Conservation (phyloP, 2,888 invertebrate species). For the Zygogramma bicolorata region DNA sequence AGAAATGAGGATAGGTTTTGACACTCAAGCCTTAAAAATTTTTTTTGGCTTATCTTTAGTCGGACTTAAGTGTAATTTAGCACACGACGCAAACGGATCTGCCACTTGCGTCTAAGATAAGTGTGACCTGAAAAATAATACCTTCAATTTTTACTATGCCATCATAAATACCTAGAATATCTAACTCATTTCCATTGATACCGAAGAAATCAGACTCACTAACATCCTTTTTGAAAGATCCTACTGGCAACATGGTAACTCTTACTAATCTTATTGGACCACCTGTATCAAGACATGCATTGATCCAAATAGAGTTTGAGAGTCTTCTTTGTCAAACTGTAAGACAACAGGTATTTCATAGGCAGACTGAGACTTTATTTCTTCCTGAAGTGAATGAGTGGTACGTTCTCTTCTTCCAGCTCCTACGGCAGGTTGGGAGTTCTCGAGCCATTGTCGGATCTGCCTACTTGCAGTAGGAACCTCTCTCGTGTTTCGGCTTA, state of each 20-base stretch:
- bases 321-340: no score
- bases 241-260: background rate
- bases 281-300: no score
- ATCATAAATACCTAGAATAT: constrained; percentile 3
- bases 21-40: no score
- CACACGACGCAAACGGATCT: no score
- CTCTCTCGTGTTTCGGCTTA: background rate
- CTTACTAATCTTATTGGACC: background rate
- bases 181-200: no score
- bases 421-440: background rate
- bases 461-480: constrained; percentile 14
- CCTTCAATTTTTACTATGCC: background rate
- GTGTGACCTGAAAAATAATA: background rate
- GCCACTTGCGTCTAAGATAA: no score
- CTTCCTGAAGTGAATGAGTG: background rate
- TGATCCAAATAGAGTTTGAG: background rate
- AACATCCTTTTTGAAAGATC: no score
- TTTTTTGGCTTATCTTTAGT: no score
- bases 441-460: background rate
- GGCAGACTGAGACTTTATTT: background rate
- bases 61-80: no score
- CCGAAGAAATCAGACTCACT: background rate
- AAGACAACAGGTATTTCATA: background rate
- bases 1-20: no score
- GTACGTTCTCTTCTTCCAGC: background rate